Conservation (phyloP, 2,113 vertebrate genomes). For the Tympanuchus pallidicinctus region DNA sequence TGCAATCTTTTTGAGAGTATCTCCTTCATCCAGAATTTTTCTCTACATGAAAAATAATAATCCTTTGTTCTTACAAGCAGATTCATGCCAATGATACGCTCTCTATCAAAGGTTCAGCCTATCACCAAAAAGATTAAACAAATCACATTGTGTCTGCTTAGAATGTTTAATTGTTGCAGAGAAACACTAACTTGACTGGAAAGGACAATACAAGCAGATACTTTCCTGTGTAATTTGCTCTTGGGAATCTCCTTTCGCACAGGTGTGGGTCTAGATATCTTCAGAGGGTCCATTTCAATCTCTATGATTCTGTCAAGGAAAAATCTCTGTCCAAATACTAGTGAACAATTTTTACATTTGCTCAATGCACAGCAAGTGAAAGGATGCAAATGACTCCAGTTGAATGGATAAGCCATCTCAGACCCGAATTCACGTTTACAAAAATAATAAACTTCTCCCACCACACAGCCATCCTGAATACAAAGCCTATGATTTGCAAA, state of each 20-base stretch:
- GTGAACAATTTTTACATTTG: neutral
- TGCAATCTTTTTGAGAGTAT: conserved; percentile 20
- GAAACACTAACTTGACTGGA: neutral
- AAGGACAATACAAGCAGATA: neutral
- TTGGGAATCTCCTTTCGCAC: neutral
- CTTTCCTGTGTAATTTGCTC: neutral
- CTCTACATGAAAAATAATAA: conserved; percentile 24
- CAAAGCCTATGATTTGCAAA: neutral
- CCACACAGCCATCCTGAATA: neutral
- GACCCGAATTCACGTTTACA: neutral
- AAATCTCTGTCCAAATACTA: neutral
- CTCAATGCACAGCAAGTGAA: neutral
- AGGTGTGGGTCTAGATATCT: neutral
- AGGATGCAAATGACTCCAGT: neutral
- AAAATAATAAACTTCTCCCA: neutral
- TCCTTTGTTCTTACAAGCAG: neutral
- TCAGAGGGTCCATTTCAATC: neutral
- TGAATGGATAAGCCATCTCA: neutral
- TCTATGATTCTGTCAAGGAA: neutral
- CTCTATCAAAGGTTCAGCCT: neutral
- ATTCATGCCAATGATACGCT: conserved; percentile 1
- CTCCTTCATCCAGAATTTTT: neutral
- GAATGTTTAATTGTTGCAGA: neutral
- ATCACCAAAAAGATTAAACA: neutral
- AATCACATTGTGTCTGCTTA: neutral